Evolutionary conservation across 1,140 invertebrate species (phyloP).

Genomic region (Pentalonia nigronervosa): DNA sequence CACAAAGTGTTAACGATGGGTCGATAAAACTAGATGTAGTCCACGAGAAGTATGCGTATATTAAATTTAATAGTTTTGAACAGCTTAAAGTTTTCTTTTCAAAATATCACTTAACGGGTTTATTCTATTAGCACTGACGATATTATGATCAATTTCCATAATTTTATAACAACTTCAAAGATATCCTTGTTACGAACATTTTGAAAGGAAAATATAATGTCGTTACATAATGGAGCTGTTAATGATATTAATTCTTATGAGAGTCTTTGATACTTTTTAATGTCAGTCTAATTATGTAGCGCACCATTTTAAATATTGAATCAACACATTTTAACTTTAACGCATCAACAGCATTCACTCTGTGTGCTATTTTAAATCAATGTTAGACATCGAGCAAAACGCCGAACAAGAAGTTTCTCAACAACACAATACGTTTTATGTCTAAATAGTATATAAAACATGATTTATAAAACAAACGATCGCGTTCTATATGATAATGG

Average conservation of each 20-base stretch:
- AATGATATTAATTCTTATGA: background rate
- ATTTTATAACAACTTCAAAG: conserved; percentile 4
- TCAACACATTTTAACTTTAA: background rate
- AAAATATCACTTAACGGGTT: background rate
- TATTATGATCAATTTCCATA: background rate
- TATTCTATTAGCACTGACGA: background rate
- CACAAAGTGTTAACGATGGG: background rate
- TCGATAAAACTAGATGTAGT: background rate
- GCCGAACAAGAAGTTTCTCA: background rate
- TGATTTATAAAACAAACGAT: background rate
- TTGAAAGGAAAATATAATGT: background rate
- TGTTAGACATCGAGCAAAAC: background rate
- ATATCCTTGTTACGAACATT: background rate
- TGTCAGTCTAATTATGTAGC: background rate
- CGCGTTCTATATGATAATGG: background rate
- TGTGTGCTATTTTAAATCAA: background rate
- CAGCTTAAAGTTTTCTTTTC: background rate
- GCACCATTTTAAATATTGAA: background rate
- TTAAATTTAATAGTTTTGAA: background rate
- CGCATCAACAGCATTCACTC: background rate
- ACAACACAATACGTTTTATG: background rate
- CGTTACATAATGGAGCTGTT: background rate
- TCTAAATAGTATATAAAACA: background rate
- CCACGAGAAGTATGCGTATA: background rate
- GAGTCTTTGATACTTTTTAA: background rate